Evolutionary conservation across 2,113 vertebrate genomes (phyloP).

Genomic region (Meriones unguiculatus): DNA sequence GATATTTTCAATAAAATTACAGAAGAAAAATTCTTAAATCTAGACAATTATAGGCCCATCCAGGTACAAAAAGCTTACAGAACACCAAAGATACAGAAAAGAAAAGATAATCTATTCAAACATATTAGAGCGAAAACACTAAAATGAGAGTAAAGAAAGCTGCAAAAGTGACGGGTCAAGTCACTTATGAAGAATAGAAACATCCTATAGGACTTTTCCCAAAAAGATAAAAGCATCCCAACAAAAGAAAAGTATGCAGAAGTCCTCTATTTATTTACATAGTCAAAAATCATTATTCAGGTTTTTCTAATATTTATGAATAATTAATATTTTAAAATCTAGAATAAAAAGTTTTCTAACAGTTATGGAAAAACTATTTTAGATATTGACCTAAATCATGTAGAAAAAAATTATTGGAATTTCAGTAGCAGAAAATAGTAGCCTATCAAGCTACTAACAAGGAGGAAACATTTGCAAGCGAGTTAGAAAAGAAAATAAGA

Average conservation of each 20-base stretch:
- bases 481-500: background rate
- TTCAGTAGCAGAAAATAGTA: background rate
- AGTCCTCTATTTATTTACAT: background rate
- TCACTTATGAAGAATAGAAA: background rate
- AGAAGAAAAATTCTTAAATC: background rate
- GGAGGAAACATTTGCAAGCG: background rate
- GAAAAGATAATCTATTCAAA: background rate
- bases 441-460: background rate
- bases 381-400: background rate
- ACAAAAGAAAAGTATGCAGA: background rate
- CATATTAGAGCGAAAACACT: background rate
- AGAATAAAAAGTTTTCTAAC: background rate
- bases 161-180: background rate
- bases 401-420: background rate
- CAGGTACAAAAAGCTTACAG: background rate
- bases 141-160: background rate
- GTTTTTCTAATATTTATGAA: background rate
- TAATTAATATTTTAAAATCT: background rate
- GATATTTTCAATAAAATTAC: background rate
- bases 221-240: background rate
- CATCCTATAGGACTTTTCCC: background rate
- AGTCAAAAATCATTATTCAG: background rate
- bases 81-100: background rate
- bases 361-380: background rate
- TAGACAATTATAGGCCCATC: background rate